Conservation (phyloP, 2,113 vertebrate species). For the Protomyctophum bolini region DNA sequence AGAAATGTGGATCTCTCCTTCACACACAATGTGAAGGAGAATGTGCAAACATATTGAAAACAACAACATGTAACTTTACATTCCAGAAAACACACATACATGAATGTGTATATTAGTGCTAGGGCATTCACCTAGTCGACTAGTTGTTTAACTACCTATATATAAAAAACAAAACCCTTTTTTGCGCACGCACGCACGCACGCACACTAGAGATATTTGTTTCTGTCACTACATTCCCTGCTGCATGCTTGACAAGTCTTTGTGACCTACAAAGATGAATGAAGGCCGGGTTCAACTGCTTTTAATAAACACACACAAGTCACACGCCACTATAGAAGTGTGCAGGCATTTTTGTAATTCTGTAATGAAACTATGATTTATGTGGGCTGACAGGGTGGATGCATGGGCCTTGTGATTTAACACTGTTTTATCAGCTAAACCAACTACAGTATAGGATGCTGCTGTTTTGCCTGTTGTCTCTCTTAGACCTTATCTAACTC, state of each 20-base stretch:
- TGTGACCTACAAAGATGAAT: conserved; percentile 47
- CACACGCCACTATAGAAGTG: conserved; percentile 42
- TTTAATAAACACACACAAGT: conserved; percentile 46
- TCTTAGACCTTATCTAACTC: conserved; percentile 45
- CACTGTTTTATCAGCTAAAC: conserved; percentile 58
- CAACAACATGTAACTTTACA: neutral
- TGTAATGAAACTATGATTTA: conserved; percentile 70
- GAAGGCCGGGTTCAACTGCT: conserved; percentile 28
- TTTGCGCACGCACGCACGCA: neutral
- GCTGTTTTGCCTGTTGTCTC: conserved; percentile 40
- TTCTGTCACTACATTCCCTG: conserved; percentile 27
- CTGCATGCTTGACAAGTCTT: conserved; percentile 25
- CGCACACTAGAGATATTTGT: neutral
- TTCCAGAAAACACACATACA: no score
- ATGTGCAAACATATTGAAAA: conserved; percentile 2
- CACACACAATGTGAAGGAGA: neutral
- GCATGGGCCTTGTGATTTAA: conserved; percentile 43
- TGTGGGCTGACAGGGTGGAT: conserved; percentile 47
- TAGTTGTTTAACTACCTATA: no score
- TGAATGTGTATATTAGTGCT: no score
- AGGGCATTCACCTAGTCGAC: no score
- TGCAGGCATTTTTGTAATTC: conserved; percentile 51
- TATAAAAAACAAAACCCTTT: no score
- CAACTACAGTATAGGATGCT: conserved; percentile 23
- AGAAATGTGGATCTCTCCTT: no score